phyloP scores from a whole-genome alignment of 2,797 vertebrate species.

The Vespertilio murinus region DNA sequence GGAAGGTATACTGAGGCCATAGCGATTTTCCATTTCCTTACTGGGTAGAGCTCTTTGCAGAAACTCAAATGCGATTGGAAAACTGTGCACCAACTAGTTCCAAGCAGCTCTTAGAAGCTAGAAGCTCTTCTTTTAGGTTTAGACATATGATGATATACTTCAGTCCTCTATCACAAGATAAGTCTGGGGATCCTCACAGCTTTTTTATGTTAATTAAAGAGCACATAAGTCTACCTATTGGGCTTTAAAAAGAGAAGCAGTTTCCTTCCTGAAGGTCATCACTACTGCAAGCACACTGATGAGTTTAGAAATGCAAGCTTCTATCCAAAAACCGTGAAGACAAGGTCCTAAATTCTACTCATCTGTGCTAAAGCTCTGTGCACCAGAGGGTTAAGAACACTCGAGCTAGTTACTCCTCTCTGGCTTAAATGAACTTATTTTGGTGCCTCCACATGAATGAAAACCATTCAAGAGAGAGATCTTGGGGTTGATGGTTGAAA shows the following conservation, averaged over 20 bases:
- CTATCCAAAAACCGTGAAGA: not conserved
- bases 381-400: not conserved
- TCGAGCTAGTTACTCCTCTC: not conserved
- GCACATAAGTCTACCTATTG: not conserved
- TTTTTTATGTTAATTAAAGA: not conserved
- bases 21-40: not conserved
- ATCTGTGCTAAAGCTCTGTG: not conserved
- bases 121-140: not conserved
- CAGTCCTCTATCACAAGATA: not conserved
- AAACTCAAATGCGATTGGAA: conserved; percentile 27
- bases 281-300: not conserved
- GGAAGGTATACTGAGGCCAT: not conserved
- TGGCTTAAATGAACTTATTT: conserved; percentile 24
- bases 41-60: conserved; percentile 11
- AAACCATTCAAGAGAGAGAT: not conserved
- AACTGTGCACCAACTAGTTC: not conserved
- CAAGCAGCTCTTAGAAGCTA: not conserved
- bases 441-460: not conserved
- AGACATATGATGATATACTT: not conserved
- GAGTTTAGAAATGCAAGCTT: conserved; percentile 3
- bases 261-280: conserved; percentile 35
- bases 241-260: conserved; percentile 35
- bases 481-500: conserved; percentile 3
- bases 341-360: not conserved
- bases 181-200: not conserved